A percentile compares a stretch with the other conserved stretches of the same genome.
Evolutionary conservation across 1,140 invertebrate species (phyloP).

Genomic region (Zaprionus camerounensis): DNA sequence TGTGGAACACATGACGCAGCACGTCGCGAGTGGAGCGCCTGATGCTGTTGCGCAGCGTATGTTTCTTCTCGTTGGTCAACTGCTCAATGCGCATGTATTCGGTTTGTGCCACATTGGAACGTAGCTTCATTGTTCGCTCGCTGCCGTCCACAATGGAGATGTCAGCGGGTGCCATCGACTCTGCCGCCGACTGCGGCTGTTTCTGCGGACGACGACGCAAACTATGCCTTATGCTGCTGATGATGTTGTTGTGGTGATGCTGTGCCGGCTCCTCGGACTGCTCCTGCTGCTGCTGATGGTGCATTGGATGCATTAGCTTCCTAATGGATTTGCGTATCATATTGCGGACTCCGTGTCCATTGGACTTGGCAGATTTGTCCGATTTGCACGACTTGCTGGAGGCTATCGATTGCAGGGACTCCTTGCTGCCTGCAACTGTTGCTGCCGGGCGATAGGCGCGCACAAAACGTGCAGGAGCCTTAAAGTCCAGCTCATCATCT

Average conservation of each 20-base stretch:
- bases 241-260: conserved; percentile 45
- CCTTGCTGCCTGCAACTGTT: conserved; percentile 61
- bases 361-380: conserved; percentile 46
- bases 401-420: conserved; percentile 64
- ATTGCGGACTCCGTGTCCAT: conserved; percentile 51
- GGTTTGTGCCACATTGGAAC: conserved; percentile 56
- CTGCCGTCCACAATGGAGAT: conserved; percentile 76
- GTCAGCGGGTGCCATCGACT: conserved; percentile 40
- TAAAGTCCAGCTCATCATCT: conserved; percentile 59
- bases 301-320: conserved; percentile 67
- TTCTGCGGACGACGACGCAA: conserved; percentile 70
- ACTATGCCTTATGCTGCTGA: conserved; percentile 71
- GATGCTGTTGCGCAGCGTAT: conserved; percentile 76
- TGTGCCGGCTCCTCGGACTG: conserved; percentile 21
- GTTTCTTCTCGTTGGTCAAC: conserved; percentile 70
- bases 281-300: conserved; percentile 18
- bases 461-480: conserved; percentile 75
- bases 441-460: conserved; percentile 66
- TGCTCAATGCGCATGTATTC: conserved; percentile 77
- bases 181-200: conserved; percentile 11
- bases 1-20: conserved; percentile 80
- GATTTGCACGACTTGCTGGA: conserved; percentile 36
- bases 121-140: conserved; percentile 73
- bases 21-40: conserved; percentile 76
- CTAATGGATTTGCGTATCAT: conserved; percentile 80